Evolutionary conservation across 2,797 vertebrate species (phyloP), one percentile per base, ranked within the genome.

Genomic region (Atherinosoma microstoma): DNA sequence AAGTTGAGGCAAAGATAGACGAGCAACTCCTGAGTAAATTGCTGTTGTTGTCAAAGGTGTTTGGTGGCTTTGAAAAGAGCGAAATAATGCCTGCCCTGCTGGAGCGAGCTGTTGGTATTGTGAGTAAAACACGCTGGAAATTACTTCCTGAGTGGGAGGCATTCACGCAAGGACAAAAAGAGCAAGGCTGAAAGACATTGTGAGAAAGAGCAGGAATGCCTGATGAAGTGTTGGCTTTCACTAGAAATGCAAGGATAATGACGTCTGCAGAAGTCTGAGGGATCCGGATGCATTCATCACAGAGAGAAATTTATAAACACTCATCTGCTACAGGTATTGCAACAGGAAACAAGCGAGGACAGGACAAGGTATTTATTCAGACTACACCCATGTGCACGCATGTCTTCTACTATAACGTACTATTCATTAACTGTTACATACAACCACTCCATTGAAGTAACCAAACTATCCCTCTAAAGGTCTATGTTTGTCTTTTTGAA

Each of bases 161-260:
- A 51, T 65, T 86, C 56, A 65, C 40, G 30, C 36, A 61, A 77
- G 67, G 63, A 62, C 70, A 74, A 57, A 61, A 51, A 35, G 38
- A 2, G 16, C 13, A 20, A 77, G 49, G 54, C 67, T 71, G 60
- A 45, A 53, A 62, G 54, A 69, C 9, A 56, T 0, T 11, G 22
- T 36, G 66, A 68, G 61, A 61, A 80, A 76, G 0, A 35, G n/a
- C 22, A 58, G 18, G 64, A 73, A 51, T 60, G 16, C 64, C n/a
- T 49, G 67, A 12, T 16, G 6, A n/a, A 45, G 51, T 16, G n/a
- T 30, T 6, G 51, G 24, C 42, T 74, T 79, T 71, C 36, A 62
- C 15, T 27, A 35, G 3, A 51, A 34, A 22, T 2, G 30, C 59
- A 67, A 72, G 67, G 71, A 45, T 63, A 62, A 29, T 29, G 35